Conservation (phyloP, 2,113 vertebrate species). For the Cisticola juncidis region DNA sequence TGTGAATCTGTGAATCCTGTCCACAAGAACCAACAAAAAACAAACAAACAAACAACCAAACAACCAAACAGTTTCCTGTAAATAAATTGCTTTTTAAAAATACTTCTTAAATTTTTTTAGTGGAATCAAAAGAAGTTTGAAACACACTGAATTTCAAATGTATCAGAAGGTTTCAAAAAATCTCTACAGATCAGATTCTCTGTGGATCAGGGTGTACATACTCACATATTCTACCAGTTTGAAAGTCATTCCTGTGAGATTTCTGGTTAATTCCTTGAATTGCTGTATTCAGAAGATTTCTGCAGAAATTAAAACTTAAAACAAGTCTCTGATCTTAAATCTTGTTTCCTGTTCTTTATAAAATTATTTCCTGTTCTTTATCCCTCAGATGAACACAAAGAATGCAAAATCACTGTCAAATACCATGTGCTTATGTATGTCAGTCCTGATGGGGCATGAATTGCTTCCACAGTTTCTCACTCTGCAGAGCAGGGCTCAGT, state of each 20-base stretch:
- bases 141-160: background rate
- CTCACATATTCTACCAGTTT: background rate
- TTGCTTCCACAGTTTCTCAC: background rate
- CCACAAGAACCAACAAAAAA: background rate
- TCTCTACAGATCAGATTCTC: background rate
- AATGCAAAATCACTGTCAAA: background rate
- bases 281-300: background rate
- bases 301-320: background rate
- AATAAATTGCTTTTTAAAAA: background rate
- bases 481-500: background rate
- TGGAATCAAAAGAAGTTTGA: background rate
- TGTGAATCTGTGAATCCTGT: background rate
- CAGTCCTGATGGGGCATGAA: rapidly evolving
- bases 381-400: background rate
- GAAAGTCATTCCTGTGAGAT: background rate
- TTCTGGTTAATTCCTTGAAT: background rate
- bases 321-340: background rate
- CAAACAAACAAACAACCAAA: too few species aligned
- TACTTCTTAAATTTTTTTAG: background rate
- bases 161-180: background rate
- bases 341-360: background rate
- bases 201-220: background rate
- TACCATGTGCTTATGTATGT: background rate
- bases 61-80: background rate
- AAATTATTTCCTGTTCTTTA: background rate